Conservation (phyloP, 2,113 vertebrate species). For the Syngnathus floridae region DNA sequence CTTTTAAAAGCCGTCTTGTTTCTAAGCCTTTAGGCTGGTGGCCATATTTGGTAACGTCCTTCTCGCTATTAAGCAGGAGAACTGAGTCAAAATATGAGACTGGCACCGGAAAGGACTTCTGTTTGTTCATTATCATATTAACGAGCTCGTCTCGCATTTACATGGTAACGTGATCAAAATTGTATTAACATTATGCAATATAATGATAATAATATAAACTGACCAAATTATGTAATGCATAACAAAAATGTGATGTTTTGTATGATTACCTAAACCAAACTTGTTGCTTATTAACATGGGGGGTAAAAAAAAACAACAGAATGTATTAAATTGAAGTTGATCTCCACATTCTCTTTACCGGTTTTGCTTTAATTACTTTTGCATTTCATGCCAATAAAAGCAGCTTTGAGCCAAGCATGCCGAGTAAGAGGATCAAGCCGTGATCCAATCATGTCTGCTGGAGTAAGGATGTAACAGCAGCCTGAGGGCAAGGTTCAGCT, state of each 20-base stretch:
- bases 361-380: slow-evolving; percentile 30
- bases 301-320: too few relatives aligned
- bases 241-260: too few relatives aligned
- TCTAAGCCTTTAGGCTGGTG: not conserved
- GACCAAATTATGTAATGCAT: too few relatives aligned
- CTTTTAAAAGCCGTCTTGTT: not conserved
- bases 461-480: slow-evolving; percentile 38
- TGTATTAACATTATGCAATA: too few relatives aligned
- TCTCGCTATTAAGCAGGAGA: not conserved
- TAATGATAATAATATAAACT: too few relatives aligned
- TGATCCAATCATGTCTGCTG: slow-evolving; percentile 49
- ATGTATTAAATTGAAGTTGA: too few relatives aligned
- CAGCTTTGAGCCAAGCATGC: slow-evolving; percentile 40
- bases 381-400: slow-evolving; percentile 43
- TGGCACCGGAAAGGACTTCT: not conserved
- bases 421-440: slow-evolving; percentile 47
- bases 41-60: not conserved
- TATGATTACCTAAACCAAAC: too few relatives aligned
- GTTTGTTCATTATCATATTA: too few relatives aligned
- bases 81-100: not conserved
- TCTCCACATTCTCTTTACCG: slow-evolving; percentile 12
- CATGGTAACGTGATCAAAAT: too few relatives aligned
- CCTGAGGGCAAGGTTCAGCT: slow-evolving; percentile 28
- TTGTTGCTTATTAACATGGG: too few relatives aligned
- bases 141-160: too few relatives aligned